phyloP scores from a whole-genome alignment of 2,888 invertebrate genomes.

The Corythucha ciliata region DNA sequence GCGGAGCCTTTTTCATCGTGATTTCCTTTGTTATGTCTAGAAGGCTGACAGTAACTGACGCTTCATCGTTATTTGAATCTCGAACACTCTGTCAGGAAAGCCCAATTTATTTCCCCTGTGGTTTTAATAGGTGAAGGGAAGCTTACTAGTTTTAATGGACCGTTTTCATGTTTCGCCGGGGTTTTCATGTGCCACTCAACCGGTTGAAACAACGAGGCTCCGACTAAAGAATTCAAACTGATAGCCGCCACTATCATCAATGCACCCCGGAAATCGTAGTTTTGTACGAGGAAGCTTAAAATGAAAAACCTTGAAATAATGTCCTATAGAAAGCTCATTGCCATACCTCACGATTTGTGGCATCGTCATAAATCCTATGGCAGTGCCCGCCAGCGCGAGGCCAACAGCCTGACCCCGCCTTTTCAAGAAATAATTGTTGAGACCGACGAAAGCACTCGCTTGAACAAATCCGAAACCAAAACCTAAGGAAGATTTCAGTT shows the following conservation, averaged over 20 bases:
- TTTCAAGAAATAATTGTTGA: slow-evolving; percentile 59
- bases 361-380: slow-evolving; percentile 63
- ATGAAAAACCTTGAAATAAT: background rate
- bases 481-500: slow-evolving; percentile 42
- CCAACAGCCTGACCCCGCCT: slow-evolving; percentile 65
- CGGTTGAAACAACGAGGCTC: slow-evolving; percentile 45
- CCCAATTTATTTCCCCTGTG: too few species aligned
- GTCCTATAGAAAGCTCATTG: background rate
- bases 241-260: slow-evolving; percentile 54
- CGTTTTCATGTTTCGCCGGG: too few species aligned
- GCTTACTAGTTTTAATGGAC: too few species aligned
- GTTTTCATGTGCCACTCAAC: slow-evolving; percentile 49
- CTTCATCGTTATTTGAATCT: too few species aligned
- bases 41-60: too few species aligned
- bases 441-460: slow-evolving; percentile 60
- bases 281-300: slow-evolving; percentile 49
- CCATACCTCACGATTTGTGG: slow-evolving; percentile 52
- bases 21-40: too few species aligned
- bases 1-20: too few species aligned
- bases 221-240: slow-evolving; percentile 51
- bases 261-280: slow-evolving; percentile 55
- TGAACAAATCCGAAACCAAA: slow-evolving; percentile 61
- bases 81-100: too few species aligned
- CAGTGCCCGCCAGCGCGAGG: slow-evolving; percentile 63
- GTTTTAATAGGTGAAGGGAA: too few species aligned